A percentile compares a stretch with the other conserved stretches of the same genome.
These are phyloP conservation scores for Trypoxylus dichotomus DNA, from an alignment of 1,140 invertebrate species.

Conservation along the genomic window DNA sequence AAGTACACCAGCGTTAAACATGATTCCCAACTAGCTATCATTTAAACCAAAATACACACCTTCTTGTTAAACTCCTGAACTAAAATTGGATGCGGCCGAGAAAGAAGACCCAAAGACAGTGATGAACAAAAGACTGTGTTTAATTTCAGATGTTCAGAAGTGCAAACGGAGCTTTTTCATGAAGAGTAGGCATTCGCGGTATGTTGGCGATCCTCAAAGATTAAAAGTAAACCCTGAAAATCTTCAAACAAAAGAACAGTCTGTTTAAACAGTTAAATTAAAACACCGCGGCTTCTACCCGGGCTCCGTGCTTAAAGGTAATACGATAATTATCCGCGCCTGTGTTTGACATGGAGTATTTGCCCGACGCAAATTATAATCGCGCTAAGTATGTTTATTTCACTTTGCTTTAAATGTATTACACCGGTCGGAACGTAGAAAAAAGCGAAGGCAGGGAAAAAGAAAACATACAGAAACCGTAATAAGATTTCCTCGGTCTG, in stretches of 20 bases:
- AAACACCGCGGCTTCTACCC: constrained; percentile 10
- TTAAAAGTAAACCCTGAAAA: constrained; percentile 24
- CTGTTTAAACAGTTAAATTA: constrained; percentile 28
- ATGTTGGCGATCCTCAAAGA: not conserved
- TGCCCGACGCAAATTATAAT: constrained; percentile 10
- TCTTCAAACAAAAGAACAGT: constrained; percentile 18
- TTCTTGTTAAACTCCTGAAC: not conserved
- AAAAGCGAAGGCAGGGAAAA: not conserved
- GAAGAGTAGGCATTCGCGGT: not conserved
- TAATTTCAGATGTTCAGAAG: not conserved
- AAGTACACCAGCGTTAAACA: too few species aligned
- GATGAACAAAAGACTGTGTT: not conserved
- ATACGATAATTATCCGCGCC: constrained; percentile 23
- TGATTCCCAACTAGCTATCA: too few species aligned
- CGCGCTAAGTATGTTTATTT: constrained; percentile 22
- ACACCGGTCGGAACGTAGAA: not conserved
- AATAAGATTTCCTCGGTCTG: not conserved
- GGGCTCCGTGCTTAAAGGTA: not conserved
- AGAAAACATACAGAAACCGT: constrained; percentile 9
- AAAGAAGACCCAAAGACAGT: not conserved
- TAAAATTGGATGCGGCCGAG: not conserved
- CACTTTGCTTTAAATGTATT: constrained; percentile 5
- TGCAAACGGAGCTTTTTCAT: constrained; percentile 4
- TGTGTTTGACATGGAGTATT: constrained; percentile 22
- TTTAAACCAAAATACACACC: too few species aligned